These are phyloP conservation scores for Ornithorhynchus anatinus DNA, from an alignment of 2,113 vertebrate species.

Conservation along the genomic window DNA sequence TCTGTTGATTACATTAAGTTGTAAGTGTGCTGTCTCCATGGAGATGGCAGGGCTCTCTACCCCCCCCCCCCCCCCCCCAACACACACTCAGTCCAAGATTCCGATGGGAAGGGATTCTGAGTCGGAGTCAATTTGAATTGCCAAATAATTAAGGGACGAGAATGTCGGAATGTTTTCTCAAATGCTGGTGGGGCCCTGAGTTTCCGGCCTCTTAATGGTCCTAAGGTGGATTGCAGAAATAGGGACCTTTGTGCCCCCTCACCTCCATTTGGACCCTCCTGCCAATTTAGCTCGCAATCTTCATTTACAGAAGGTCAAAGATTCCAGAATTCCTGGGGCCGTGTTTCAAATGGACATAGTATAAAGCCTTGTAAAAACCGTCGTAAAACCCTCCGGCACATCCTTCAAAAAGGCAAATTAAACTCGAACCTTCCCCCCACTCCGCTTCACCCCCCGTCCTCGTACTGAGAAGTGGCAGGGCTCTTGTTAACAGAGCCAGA, in stretches of 20 bases:
- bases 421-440: too few species aligned
- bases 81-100: too few species aligned
- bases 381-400: constrained; percentile 7
- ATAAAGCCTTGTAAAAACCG: constrained; percentile 6
- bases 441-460: too few species aligned
- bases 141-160: background rate
- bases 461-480: background rate
- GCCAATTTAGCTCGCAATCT: constrained; percentile 42
- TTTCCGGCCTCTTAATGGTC: constrained; percentile 27
- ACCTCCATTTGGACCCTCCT: rapidly evolving
- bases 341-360: constrained; percentile 34
- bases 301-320: constrained; percentile 43
- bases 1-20: constrained; percentile 61
- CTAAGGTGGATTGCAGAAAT: constrained; percentile 28
- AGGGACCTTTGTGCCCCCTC: constrained; percentile 9
- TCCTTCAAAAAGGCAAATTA: constrained; percentile 27
- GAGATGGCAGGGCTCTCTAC: constrained; percentile 52
- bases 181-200: constrained; percentile 13
- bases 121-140: constrained; percentile 5
- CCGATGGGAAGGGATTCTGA: constrained; percentile 30
- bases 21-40: constrained; percentile 68
- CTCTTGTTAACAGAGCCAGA: background rate
- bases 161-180: constrained; percentile 15
- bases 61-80: too few species aligned
- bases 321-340: constrained; percentile 32